phyloP scores from a whole-genome alignment of 2,113 vertebrate genomes.

The Arizona elegans region DNA sequence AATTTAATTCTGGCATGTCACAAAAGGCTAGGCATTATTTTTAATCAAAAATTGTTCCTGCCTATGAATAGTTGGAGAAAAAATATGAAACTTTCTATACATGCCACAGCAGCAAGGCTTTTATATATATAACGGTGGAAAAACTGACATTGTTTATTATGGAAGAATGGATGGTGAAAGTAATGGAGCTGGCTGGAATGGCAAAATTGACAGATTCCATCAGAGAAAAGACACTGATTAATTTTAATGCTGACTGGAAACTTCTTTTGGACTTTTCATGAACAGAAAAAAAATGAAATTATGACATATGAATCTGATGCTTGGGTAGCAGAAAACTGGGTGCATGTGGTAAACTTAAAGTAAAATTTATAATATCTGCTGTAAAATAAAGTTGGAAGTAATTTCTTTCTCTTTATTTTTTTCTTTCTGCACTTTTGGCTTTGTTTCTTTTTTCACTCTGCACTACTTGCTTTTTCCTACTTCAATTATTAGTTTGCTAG shows the following conservation, averaged over 20 bases:
- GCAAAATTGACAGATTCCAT: not conserved
- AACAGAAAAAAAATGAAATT: not conserved
- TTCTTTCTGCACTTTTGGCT: too few species aligned
- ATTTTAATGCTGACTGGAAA: not conserved
- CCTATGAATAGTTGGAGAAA: too few species aligned
- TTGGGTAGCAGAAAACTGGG: not conserved
- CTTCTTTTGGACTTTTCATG: not conserved
- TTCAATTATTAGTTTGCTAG: not conserved
- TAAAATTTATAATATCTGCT: not conserved
- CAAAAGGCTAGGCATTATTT: not conserved
- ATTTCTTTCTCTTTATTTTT: not conserved
- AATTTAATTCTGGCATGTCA: not conserved
- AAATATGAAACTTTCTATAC: too few species aligned
- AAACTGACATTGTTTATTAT: not conserved
- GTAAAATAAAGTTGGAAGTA: not conserved
- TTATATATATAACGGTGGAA: too few species aligned
- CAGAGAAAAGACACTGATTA: not conserved
- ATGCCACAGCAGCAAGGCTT: too few species aligned
- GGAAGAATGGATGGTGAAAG: not conserved
- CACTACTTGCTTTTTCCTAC: not conserved
- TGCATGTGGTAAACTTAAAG: not conserved
- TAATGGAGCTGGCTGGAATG: too few species aligned
- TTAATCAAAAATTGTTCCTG: not conserved
- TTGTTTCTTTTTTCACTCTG: not conserved
- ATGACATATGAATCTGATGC: not conserved